Percentiles rank a stretch among this genome's conserved stretches.
These are phyloP conservation scores for Phymanthus crucifer DNA, from an alignment of 92 coral and sea anemone species.

Conservation along the genomic window DNA sequence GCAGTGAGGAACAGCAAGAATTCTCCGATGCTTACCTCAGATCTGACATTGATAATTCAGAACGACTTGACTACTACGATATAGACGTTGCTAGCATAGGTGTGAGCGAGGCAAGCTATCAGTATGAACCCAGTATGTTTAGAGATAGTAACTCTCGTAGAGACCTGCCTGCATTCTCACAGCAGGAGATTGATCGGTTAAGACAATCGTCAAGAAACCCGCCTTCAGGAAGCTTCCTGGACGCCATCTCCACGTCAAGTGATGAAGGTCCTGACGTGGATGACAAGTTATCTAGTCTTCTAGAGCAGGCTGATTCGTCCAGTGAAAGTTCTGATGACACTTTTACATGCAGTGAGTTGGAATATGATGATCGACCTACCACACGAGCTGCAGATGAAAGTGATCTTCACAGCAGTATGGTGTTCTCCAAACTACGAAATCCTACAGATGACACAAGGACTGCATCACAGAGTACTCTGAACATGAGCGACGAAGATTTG, in stretches of 20 bases:
- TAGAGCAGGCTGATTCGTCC: conserved; percentile 85
- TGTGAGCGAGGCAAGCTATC: conserved; percentile 88
- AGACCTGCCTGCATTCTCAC: conserved; percentile 76
- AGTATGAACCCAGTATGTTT: conserved; percentile 80
- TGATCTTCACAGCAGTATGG: conserved; percentile 58
- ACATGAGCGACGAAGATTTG: conserved; percentile 65
- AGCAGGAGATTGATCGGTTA: conserved; percentile 85
- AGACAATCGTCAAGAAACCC: conserved; percentile 66
- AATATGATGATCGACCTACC: conserved; percentile 71
- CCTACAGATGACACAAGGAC: conserved; percentile 42
- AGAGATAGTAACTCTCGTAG: conserved; percentile 70
- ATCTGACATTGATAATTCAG: conserved; percentile 82
- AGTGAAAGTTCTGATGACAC: conserved; percentile 97
- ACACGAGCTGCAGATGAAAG: conserved; percentile 68
- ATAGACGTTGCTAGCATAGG: conserved; percentile 95
- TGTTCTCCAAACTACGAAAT: conserved; percentile 63
- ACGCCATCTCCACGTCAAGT: conserved; percentile 83
- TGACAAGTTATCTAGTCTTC: conserved; percentile 72
- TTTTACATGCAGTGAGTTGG: conserved; percentile 96
- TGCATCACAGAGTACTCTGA: conserved; percentile 67
- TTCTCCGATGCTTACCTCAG: conserved; percentile 68
- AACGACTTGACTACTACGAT: conserved; percentile 88
- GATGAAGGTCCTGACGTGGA: conserved; percentile 78
- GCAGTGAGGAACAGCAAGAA: conserved; percentile 84
- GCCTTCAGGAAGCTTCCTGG: conserved; percentile 92